Percentiles rank a stretch among this genome's conserved stretches.
These are phyloP conservation scores for Lampris megalopsis DNA, from an alignment of 2,113 vertebrate genomes.

Conservation along the genomic window DNA sequence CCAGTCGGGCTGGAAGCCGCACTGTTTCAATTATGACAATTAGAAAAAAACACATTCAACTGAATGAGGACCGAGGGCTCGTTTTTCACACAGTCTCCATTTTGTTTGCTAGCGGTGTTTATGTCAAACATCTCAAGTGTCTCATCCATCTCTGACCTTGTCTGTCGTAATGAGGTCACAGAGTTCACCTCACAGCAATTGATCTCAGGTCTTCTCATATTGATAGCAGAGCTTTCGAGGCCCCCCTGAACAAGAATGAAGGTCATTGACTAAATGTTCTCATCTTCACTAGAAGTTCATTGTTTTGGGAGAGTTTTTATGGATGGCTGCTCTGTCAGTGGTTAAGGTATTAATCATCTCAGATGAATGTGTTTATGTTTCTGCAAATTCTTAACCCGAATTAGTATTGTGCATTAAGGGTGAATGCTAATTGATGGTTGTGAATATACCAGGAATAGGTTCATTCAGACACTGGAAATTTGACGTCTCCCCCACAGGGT, in stretches of 20 bases:
- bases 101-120: neutral
- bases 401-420: constrained; percentile 44
- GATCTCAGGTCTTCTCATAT: constrained; percentile 48
- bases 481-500: neutral
- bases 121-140: constrained; percentile 1
- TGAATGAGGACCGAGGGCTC: no score
- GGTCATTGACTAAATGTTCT: constrained; percentile 60
- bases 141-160: constrained; percentile 3
- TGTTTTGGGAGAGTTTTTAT: constrained; percentile 18
- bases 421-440: constrained; percentile 40
- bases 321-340: constrained; percentile 26
- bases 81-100: neutral
- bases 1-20: neutral
- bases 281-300: constrained; percentile 33
- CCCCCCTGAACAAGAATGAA: constrained; percentile 53
- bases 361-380: constrained; percentile 53
- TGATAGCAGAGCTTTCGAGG: constrained; percentile 48
- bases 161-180: constrained; percentile 6
- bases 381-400: constrained; percentile 49
- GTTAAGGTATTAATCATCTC: constrained; percentile 56
- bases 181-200: constrained; percentile 51
- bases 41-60: no score
- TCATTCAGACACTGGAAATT: constrained; percentile 37
- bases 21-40: no score
- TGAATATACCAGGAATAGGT: constrained; percentile 33